phyloP scores from a whole-genome alignment of 2,113 vertebrate species.

The Corvus moneduloides region DNA sequence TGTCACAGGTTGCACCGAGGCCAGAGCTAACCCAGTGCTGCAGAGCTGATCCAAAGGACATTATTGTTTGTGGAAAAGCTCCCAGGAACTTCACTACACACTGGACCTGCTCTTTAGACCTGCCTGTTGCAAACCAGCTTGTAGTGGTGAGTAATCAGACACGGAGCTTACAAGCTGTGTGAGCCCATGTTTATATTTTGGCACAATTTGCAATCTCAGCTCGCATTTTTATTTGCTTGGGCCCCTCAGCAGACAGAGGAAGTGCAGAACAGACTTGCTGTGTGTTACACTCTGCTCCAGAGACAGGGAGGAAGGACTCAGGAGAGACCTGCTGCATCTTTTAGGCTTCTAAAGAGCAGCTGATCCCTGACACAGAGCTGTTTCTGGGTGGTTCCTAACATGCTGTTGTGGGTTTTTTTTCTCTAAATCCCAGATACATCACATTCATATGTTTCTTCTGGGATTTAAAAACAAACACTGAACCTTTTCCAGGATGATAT shows the following conservation, averaged over 20 bases:
- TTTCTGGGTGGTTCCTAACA: constrained; percentile 23
- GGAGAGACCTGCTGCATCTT: constrained; percentile 10
- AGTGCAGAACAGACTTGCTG: not conserved
- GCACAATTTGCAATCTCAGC: constrained; percentile 14
- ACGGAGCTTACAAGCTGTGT: not conserved
- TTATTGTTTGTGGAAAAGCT: not conserved
- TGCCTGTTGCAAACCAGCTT: constrained; percentile 1
- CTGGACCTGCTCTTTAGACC: not conserved
- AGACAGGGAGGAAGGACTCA: not conserved
- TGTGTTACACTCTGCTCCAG: not conserved
- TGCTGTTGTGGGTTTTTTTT: not conserved
- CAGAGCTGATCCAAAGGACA: not conserved
- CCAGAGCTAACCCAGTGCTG: not conserved
- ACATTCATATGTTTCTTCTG: constrained; percentile 12
- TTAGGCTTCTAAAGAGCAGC: constrained; percentile 36
- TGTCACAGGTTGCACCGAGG: not conserved
- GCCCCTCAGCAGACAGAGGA: constrained; percentile 18
- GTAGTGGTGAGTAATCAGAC: constrained; percentile 49
- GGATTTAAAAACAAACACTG: constrained; percentile 48
- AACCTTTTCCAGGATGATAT: constrained; percentile 37
- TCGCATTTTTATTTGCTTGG: not conserved
- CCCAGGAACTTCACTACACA: not conserved
- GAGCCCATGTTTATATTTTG: constrained; percentile 3
- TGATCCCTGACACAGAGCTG: constrained; percentile 21
- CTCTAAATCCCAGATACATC: not conserved